These are phyloP conservation scores for Noctua fimbriata DNA, from an alignment of 2,888 invertebrate species.

Conservation along the genomic window DNA sequence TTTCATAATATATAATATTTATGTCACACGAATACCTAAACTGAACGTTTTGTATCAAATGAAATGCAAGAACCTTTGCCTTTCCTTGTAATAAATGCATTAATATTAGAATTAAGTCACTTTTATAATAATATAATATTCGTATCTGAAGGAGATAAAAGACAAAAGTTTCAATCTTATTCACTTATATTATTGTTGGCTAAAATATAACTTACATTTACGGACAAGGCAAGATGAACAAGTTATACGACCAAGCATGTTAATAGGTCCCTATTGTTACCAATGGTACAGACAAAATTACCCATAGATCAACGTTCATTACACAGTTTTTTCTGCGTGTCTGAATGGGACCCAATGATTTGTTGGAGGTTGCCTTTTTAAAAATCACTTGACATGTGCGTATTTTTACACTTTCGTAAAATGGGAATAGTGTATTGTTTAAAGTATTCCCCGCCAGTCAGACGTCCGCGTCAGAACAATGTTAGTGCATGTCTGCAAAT, in stretches of 20 bases:
- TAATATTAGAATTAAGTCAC: background rate
- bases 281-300: background rate
- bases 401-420: conserved; percentile 37
- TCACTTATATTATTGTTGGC: background rate
- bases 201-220: background rate
- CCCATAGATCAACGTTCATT: background rate
- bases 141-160: too few relatives aligned
- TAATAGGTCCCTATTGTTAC: conserved; percentile 1
- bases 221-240: background rate
- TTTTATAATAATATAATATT: conserved; percentile 2
- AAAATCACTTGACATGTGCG: conserved; percentile 29
- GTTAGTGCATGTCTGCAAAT: conserved; percentile 49
- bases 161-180: background rate
- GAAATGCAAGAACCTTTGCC: background rate
- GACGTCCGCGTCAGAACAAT: conserved; percentile 38
- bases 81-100: too few relatives aligned
- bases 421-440: conserved; percentile 55
- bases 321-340: background rate
- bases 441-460: conserved; percentile 35
- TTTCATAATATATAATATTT: conserved; percentile 17
- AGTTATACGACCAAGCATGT: background rate
- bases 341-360: background rate
- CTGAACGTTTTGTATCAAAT: background rate
- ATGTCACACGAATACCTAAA: background rate
- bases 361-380: conserved; percentile 9